These are phyloP conservation scores for Danio tinwini DNA, from an alignment of 2,797 vertebrate genomes.

Conservation along the genomic window DNA sequence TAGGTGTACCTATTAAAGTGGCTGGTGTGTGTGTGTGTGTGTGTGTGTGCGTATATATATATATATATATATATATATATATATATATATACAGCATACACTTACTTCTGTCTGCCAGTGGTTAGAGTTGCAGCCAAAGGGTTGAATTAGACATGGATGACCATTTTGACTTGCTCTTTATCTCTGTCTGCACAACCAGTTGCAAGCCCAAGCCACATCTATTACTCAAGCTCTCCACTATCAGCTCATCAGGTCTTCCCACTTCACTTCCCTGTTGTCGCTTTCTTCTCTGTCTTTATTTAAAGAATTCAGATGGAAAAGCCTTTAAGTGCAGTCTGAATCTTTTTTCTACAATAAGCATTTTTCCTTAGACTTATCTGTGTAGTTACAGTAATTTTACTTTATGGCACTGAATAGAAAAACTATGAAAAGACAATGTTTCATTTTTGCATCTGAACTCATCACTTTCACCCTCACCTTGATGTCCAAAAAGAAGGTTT, in stretches of 20 bases:
- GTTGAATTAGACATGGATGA: slow-evolving; percentile 62
- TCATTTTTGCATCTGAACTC: too few species aligned
- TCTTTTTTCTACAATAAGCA: too few species aligned
- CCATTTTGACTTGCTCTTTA: slow-evolving; percentile 61
- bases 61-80: too few species aligned
- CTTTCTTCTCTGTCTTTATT: slow-evolving; percentile 40
- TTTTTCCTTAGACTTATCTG: too few species aligned
- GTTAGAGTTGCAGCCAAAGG: neutral
- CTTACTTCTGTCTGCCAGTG: neutral
- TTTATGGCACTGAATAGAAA: too few species aligned
- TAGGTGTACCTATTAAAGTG: too few species aligned
- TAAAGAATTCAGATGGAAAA: too few species aligned
- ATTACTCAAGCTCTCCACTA: slow-evolving; percentile 45
- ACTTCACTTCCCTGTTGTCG: slow-evolving; percentile 33
- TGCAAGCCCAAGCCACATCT: slow-evolving; percentile 56
- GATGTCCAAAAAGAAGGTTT: slow-evolving; percentile 55
- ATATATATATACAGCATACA: neutral
- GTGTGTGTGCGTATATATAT: too few species aligned
- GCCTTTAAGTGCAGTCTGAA: too few species aligned
- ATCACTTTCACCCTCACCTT: slow-evolving; percentile 62
- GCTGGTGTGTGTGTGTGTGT: too few species aligned
- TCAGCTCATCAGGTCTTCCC: slow-evolving; percentile 35
- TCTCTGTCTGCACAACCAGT: slow-evolving; percentile 61
- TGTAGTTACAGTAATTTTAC: too few species aligned
- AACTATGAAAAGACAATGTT: too few species aligned